Evolutionary conservation across 2,888 invertebrate genomes (phyloP), one percentile per base, ranked within the genome.

Genomic region (Tenthredo notha): DNA sequence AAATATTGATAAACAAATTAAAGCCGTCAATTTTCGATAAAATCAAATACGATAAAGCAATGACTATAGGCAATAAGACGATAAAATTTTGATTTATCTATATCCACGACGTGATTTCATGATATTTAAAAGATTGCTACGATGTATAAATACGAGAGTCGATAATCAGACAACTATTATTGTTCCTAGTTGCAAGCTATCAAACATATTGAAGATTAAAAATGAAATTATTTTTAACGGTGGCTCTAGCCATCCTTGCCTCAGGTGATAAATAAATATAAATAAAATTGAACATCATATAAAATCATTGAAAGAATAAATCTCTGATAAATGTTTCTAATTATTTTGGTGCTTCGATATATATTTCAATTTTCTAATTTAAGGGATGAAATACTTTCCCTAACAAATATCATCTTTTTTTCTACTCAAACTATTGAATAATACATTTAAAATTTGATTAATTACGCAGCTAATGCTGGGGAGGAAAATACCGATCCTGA

Each of bases 181-280:
- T 50, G 47, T 25, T 25, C 3, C 12, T 25, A 29, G 9, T 47
- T 2, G 4, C 29, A 54, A 54, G 10, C 0, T 33, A 43, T 67
- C 33, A 7, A 33, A 18, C 18, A 18, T 77, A 77, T 77, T 10
- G 43, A 1, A 43, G 12, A 50, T 61, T 4, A 0, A 61, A 47
- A n/a, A 80, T 80, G 80, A 80, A 80, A 40, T 18, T 80, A 6
- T 7, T 80, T 5, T 10, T 80, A 65, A 15, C 29, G 12, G n/a
- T 80, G 80, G 61, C 61, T 80, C 37, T 80, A 21, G 80, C 80
- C 80, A 37, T 61, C 43, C 40, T 80, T 0, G 80, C 37, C 33
- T 80, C 50, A 50, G 80, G 80, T 80, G 25, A 0, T 58, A 37
- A 37, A 61, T 29, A 5, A 43, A 65, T 10, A 61, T 25, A 61